Percentiles rank a stretch among this genome's conserved stretches.
phyloP scores from a whole-genome alignment of 1,140 invertebrate species.

The Magallana gigas region DNA sequence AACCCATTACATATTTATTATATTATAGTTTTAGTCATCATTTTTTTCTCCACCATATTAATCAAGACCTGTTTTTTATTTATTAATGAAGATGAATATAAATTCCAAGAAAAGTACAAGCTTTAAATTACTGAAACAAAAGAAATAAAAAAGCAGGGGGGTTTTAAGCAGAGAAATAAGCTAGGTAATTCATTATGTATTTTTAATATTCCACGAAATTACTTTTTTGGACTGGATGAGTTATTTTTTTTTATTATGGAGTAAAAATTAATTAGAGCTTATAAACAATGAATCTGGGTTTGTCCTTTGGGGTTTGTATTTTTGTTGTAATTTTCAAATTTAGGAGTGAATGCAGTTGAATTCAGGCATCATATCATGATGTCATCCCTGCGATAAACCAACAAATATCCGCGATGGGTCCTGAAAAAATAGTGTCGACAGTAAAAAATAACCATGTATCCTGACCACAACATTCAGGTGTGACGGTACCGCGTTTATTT shows the following conservation, averaged over 20 bases:
- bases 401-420: conserved; percentile 17
- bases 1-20: too few species aligned
- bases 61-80: too few species aligned
- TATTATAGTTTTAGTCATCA: too few species aligned
- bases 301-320: background rate
- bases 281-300: background rate
- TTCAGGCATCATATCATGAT: background rate
- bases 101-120: too few species aligned
- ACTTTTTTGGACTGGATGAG: background rate
- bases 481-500: conserved; percentile 40
- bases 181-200: background rate
- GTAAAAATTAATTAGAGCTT: background rate
- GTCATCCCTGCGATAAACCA: background rate
- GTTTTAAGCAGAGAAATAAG: background rate
- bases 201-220: background rate
- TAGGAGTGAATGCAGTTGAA: conserved; percentile 25
- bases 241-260: background rate
- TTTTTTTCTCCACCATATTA: too few species aligned
- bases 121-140: background rate
- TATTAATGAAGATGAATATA: too few species aligned
- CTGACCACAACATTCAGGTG: conserved; percentile 37
- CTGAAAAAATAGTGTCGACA: conserved; percentile 23
- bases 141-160: background rate
- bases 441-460: conserved; percentile 13
- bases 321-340: background rate